Percentiles rank a stretch among this genome's conserved stretches.
These are phyloP conservation scores for Machimus rusticus DNA, from an alignment of 2,888 invertebrate species.

Conservation along the genomic window DNA sequence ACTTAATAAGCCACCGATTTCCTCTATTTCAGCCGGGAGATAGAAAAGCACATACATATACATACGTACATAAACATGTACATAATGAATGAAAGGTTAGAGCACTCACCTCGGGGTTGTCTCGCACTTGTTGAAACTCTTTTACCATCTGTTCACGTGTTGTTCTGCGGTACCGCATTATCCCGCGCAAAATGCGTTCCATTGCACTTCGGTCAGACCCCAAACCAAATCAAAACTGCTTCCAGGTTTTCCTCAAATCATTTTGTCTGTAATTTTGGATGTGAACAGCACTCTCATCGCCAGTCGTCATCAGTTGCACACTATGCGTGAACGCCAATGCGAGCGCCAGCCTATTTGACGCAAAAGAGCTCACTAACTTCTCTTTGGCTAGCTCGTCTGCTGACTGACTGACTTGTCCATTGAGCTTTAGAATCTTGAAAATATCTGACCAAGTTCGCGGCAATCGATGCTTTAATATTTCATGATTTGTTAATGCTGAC, in stretches of 20 bases:
- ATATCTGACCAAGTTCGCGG: not conserved
- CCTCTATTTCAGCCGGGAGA: not conserved
- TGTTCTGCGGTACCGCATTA: slow-evolving; percentile 86
- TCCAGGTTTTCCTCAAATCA: not conserved
- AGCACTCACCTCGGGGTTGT: slow-evolving; percentile 72
- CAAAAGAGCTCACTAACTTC: not conserved
- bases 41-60: not conserved
- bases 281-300: not conserved
- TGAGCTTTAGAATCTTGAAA: not conserved
- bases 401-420: not conserved
- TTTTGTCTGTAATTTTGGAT: not conserved
- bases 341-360: not conserved
- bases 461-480: not conserved
- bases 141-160: slow-evolving; percentile 87
- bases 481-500: not conserved
- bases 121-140: slow-evolving; percentile 88
- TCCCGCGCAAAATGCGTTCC: slow-evolving; percentile 88
- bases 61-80: no score
- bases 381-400: not conserved
- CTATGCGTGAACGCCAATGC: not conserved
- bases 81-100: not conserved
- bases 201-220: slow-evolving; percentile 62
- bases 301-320: not conserved
- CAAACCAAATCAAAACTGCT: not conserved
- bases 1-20: not conserved